Evolutionary conservation across 1,140 invertebrate species (phyloP).

Genomic region (Lysiphlebus fabarum): DNA sequence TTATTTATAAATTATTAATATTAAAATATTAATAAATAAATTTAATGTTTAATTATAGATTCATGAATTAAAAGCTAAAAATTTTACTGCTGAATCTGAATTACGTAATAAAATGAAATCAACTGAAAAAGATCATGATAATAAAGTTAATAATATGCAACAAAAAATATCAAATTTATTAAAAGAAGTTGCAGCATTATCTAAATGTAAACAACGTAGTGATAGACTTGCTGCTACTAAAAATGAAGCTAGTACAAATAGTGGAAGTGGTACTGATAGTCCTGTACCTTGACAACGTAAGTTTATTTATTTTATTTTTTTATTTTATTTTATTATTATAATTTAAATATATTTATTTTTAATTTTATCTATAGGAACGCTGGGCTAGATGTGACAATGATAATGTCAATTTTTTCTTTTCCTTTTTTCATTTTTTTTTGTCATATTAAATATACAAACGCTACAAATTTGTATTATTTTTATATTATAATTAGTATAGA

Average conservation of each 20-base stretch:
- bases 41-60: slow-evolving; percentile 61
- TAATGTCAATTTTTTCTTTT: too few species aligned
- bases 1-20: background rate
- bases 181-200: slow-evolving; percentile 80
- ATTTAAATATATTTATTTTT: background rate
- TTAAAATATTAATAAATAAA: slow-evolving; percentile 21
- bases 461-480: slow-evolving; percentile 52
- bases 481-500: slow-evolving; percentile 50
- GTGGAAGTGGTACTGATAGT: slow-evolving; percentile 74
- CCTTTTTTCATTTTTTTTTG: too few species aligned
- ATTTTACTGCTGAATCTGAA: slow-evolving; percentile 84
- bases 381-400: too few species aligned
- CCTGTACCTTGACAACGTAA: slow-evolving; percentile 58
- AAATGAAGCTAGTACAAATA: slow-evolving; percentile 61
- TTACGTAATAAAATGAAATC: slow-evolving; percentile 80
- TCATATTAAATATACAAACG: slow-evolving; percentile 27
- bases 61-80: slow-evolving; percentile 87
- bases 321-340: background rate
- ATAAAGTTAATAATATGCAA: slow-evolving; percentile 75
- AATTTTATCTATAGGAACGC: too few species aligned
- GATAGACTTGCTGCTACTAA: slow-evolving; percentile 53
- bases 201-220: slow-evolving; percentile 73
- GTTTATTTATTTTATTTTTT: slow-evolving; percentile 14
- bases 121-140: slow-evolving; percentile 76
- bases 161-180: slow-evolving; percentile 72